These are phyloP conservation scores for Coecobrya sp. DNA, from an alignment of 2,888 invertebrate species.

Conservation along the genomic window DNA sequence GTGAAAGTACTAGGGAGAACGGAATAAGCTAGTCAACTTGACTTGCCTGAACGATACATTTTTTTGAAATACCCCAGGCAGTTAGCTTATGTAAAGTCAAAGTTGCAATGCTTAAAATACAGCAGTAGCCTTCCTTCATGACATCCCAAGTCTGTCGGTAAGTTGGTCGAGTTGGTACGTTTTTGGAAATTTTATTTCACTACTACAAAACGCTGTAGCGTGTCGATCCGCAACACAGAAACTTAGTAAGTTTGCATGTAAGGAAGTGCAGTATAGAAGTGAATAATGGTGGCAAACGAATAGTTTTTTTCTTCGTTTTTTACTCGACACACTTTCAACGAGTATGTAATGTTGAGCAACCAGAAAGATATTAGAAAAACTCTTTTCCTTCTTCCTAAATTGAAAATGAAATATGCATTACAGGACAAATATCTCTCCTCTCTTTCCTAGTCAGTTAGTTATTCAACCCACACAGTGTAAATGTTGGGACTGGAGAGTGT, in stretches of 20 bases:
- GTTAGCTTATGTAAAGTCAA: constrained; percentile 59
- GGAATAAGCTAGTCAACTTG: constrained; percentile 37
- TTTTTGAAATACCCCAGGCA: constrained; percentile 71
- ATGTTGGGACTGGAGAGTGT: constrained; percentile 1
- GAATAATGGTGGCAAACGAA: constrained; percentile 28
- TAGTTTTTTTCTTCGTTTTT: constrained; percentile 43
- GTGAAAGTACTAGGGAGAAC: neutral
- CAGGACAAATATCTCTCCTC: constrained; percentile 82
- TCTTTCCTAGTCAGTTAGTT: constrained; percentile 52
- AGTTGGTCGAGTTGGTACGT: constrained; percentile 31
- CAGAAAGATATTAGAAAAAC: constrained; percentile 74
- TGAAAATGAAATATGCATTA: constrained; percentile 86
- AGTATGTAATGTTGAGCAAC: constrained; percentile 14
- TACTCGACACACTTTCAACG: constrained; percentile 47
- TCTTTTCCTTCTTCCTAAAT: constrained; percentile 82
- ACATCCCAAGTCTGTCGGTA: constrained; percentile 41
- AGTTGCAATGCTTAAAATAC: constrained; percentile 59
- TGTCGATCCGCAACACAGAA: constrained; percentile 13
- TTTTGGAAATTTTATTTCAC: constrained; percentile 42
- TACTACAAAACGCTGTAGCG: constrained; percentile 39
- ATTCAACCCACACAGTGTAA: constrained; percentile 61
- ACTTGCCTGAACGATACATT: constrained; percentile 30
- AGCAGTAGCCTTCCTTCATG: constrained; percentile 27
- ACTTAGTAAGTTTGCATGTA: neutral
- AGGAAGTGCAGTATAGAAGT: neutral